phyloP scores from a whole-genome alignment of 2,113 vertebrate genomes.

The Cranoglanis bouderius region DNA sequence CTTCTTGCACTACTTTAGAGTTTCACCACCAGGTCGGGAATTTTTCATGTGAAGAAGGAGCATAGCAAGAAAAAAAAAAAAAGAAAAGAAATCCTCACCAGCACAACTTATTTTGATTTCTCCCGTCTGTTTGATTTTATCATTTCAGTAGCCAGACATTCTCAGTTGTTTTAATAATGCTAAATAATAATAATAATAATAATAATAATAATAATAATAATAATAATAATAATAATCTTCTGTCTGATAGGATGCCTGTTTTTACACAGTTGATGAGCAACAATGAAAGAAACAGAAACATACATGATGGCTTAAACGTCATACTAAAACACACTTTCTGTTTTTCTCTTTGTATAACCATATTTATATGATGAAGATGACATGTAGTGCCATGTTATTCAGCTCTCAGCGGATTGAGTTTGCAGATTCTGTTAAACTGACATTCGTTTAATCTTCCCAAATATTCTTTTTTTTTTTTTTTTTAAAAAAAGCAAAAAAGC shows the following conservation, averaged over 20 bases:
- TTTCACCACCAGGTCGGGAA: slow-evolving; percentile 37
- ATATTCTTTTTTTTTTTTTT: background rate
- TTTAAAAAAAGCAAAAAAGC: background rate
- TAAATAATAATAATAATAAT: background rate
- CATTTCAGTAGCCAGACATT: background rate
- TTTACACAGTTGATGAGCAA: background rate
- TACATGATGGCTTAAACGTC: background rate
- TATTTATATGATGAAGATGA: background rate
- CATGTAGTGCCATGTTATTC: background rate
- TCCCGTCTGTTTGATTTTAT: background rate
- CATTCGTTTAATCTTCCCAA: background rate
- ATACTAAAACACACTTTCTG: background rate
- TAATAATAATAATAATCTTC: background rate
- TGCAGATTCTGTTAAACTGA: background rate
- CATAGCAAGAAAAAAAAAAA: slow-evolving; percentile 42
- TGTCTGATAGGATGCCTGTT: background rate
- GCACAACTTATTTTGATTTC: slow-evolving; percentile 39
- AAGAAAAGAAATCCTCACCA: slow-evolving; percentile 50
- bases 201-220: too few relatives aligned
- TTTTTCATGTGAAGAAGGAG: slow-evolving; percentile 42
- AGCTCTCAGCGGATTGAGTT: background rate
- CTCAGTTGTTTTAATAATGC: background rate
- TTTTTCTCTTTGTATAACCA: background rate
- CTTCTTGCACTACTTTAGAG: slow-evolving; percentile 64
- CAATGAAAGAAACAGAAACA: background rate